Evolutionary conservation across 2,113 vertebrate genomes (phyloP).

Genomic region (Phodopus roborovskii): DNA sequence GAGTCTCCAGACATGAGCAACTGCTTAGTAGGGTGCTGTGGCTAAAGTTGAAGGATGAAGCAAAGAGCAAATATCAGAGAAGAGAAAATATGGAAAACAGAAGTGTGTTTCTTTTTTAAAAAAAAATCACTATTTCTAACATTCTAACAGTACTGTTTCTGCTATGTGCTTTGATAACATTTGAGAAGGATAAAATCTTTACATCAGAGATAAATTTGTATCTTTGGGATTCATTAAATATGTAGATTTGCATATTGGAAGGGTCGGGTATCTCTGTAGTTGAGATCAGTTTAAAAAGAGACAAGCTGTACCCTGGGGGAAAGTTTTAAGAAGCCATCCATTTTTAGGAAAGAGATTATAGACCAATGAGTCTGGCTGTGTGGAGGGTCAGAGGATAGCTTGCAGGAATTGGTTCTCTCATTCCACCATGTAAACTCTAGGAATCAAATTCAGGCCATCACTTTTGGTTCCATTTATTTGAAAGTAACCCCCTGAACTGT

Average conservation of each 20-base stretch:
- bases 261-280: background rate
- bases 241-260: background rate
- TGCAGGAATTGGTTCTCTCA: background rate
- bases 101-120: background rate
- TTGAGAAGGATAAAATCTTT: slow-evolving; percentile 20
- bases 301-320: background rate
- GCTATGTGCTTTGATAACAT: background rate
- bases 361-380: background rate
- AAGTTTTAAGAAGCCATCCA: background rate
- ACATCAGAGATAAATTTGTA: background rate
- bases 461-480: background rate
- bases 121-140: background rate
- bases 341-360: background rate
- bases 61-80: background rate
- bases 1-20: background rate
- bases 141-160: slow-evolving; percentile 5
- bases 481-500: background rate
- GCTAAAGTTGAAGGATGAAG: background rate
- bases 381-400: background rate
- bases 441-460: background rate
- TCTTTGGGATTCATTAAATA: background rate
- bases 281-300: background rate
- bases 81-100: slow-evolving; percentile 22
- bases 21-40: background rate
- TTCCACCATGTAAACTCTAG: background rate